phyloP scores from a whole-genome alignment of 2,113 vertebrate species.

The Ia io region DNA sequence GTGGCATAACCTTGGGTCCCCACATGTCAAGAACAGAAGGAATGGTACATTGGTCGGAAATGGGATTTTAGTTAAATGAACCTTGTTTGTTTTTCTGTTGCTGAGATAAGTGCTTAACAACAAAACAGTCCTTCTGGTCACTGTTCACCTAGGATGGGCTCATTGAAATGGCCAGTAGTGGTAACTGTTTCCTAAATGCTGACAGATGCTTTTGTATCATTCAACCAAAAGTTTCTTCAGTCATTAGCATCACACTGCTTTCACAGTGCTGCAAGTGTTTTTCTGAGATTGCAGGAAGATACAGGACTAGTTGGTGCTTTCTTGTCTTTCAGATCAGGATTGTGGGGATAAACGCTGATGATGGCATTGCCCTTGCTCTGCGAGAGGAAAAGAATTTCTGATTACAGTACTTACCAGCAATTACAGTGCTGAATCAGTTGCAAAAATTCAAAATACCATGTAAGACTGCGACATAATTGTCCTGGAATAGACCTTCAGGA shows the following conservation, averaged over 20 bases:
- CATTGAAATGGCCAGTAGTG: not conserved
- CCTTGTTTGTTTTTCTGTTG: not conserved
- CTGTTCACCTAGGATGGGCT: not conserved
- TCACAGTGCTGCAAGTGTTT: not conserved
- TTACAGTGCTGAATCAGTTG: constrained; percentile 33
- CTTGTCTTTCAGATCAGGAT: not conserved
- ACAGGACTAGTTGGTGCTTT: not conserved
- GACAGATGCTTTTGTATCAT: constrained; percentile 52
- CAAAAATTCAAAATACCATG: constrained; percentile 51
- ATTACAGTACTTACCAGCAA: constrained; percentile 48
- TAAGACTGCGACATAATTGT: not conserved
- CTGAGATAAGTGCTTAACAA: constrained; percentile 41
- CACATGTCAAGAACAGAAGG: not conserved
- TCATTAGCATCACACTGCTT: not conserved
- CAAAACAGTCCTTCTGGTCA: not conserved
- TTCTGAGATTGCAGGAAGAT: not conserved
- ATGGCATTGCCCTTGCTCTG: constrained; percentile 7
- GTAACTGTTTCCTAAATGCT: not conserved
- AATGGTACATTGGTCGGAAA: not conserved
- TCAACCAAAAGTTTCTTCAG: constrained; percentile 16
- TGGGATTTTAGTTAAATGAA: not conserved
- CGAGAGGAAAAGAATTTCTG: constrained; percentile 17
- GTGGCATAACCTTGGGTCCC: not conserved
- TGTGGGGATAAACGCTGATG: not conserved
- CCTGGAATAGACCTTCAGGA: not conserved